phyloP scores from a whole-genome alignment of 1,140 invertebrate genomes.

The Microplitis mediator region DNA sequence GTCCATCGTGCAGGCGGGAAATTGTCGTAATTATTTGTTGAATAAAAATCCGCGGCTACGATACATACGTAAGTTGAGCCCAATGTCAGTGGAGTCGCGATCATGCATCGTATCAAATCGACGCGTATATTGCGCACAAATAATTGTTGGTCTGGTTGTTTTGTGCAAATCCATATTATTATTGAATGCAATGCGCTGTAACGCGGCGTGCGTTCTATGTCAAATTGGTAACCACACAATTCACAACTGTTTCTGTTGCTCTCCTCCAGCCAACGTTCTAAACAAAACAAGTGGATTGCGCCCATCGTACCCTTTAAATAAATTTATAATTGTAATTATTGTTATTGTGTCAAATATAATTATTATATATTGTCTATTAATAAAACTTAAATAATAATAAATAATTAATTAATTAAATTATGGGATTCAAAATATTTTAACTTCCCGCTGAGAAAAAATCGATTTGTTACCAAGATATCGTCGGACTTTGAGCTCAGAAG shows the following conservation, averaged over 20 bases:
- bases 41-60: constrained; percentile 61
- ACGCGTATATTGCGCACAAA: constrained; percentile 43
- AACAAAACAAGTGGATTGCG: constrained; percentile 62
- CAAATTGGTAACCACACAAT: constrained; percentile 51
- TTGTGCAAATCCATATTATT: constrained; percentile 43
- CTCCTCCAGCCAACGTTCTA: constrained; percentile 65
- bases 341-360: not conserved
- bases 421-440: too few relatives aligned
- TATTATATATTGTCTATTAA: not conserved
- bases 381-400: constrained; percentile 1
- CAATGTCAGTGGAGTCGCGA: constrained; percentile 60
- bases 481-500: too few relatives aligned
- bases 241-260: constrained; percentile 55
- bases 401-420: not conserved
- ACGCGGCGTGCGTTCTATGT: constrained; percentile 44
- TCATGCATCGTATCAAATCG: constrained; percentile 58
- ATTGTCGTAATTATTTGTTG: constrained; percentile 56
- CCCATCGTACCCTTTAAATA: constrained; percentile 62
- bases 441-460: not conserved
- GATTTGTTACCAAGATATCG: too few relatives aligned
- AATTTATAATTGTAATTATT: constrained; percentile 5
- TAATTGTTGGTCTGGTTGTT: constrained; percentile 43
- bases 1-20: constrained; percentile 60
- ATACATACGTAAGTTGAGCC: constrained; percentile 61
- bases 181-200: constrained; percentile 43